Percentiles rank a stretch among this genome's conserved stretches.
Evolutionary conservation across 2,888 invertebrate genomes (phyloP).

Genomic region (Andrena marginata): DNA sequence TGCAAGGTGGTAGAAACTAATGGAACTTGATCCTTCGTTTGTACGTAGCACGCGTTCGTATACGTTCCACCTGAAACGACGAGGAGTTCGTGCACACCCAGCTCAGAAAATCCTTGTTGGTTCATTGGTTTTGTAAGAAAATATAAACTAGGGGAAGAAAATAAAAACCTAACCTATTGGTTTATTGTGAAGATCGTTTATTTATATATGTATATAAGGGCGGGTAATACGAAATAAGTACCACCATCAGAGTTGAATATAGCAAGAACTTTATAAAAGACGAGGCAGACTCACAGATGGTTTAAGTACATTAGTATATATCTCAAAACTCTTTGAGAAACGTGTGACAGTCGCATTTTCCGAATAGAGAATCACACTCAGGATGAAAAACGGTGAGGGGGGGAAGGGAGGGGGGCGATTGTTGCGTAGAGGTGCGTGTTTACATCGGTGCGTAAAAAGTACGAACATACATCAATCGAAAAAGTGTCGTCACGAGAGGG

Average conservation of each 20-base stretch:
- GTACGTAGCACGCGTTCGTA: neutral
- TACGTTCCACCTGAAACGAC: neutral
- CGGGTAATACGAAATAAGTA: constrained; percentile 55
- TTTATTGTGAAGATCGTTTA: neutral
- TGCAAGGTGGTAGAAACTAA: neutral
- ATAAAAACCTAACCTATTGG: too few relatives aligned
- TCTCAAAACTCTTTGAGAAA: constrained; percentile 75
- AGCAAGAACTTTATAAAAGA: constrained; percentile 84
- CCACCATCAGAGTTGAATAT: constrained; percentile 76
- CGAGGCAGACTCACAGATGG: constrained; percentile 84
- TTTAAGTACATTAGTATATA: constrained; percentile 80
- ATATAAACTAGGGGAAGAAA: too few relatives aligned
- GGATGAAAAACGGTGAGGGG: constrained; percentile 68
- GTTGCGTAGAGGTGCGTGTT: constrained; percentile 68
- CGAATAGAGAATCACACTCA: constrained; percentile 63
- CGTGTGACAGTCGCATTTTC: constrained; percentile 64
- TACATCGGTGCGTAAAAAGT: constrained; percentile 70
- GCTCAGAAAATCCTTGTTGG: neutral
- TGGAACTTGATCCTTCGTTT: neutral
- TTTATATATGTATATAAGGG: constrained; percentile 14
- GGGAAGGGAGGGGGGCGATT: neutral
- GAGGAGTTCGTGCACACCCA: neutral
- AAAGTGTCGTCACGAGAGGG: constrained; percentile 51
- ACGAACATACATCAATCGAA: constrained; percentile 72
- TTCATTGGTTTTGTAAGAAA: too few relatives aligned